Conservation (phyloP, 2,888 invertebrate genomes). For the Limenitis camilla region DNA sequence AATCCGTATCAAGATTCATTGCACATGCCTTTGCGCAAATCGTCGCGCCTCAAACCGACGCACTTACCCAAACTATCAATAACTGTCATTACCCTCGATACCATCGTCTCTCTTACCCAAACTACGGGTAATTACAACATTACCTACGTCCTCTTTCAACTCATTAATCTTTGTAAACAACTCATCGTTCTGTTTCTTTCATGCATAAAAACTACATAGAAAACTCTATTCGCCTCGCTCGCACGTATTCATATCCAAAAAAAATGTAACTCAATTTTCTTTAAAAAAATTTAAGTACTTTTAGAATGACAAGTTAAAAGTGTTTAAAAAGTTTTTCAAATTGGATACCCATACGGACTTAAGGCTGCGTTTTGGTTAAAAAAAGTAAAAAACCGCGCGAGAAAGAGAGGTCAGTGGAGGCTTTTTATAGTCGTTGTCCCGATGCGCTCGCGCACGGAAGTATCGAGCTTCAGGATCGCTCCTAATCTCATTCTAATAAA, state of each 20-base stretch:
- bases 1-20: constrained; percentile 41
- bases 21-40: constrained; percentile 41
- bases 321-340: constrained; percentile 45
- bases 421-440: constrained; percentile 69
- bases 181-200: constrained; percentile 62
- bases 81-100: constrained; percentile 68
- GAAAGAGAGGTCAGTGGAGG: constrained; percentile 68
- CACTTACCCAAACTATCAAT: constrained; percentile 53
- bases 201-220: constrained; percentile 45
- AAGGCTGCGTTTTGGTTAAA: constrained; percentile 51
- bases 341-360: constrained; percentile 50
- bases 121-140: constrained; percentile 62
- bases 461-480: constrained; percentile 68
- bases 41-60: constrained; percentile 18
- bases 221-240: constrained; percentile 49
- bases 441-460: constrained; percentile 71
- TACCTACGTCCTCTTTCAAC: constrained; percentile 65
- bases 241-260: constrained; percentile 34
- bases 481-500: constrained; percentile 71
- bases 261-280: constrained; percentile 44
- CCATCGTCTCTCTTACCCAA: constrained; percentile 67
- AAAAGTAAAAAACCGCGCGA: constrained; percentile 63
- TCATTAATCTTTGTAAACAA: constrained; percentile 58
- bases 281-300: constrained; percentile 43
- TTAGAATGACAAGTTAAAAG: constrained; percentile 51